Evolutionary conservation across 2,888 invertebrate species (phyloP).

Genomic region (Horisme vitalbata): DNA sequence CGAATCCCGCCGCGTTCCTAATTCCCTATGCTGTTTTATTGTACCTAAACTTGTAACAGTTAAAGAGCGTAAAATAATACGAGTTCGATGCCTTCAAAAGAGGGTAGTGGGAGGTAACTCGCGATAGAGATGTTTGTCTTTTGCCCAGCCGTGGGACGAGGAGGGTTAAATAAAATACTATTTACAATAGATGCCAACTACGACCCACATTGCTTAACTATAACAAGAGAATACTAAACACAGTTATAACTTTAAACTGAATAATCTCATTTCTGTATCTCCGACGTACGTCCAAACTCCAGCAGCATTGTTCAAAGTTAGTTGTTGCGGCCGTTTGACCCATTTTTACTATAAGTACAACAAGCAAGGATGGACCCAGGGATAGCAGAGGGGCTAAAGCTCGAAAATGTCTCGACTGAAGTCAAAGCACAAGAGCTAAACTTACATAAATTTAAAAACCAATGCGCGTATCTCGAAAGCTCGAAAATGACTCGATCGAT

Average conservation of each 20-base stretch:
- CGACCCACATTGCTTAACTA: conserved; percentile 12
- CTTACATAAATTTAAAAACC: too few relatives aligned
- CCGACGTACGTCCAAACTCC: conserved; percentile 31
- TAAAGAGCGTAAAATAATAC: too few relatives aligned
- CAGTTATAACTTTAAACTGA: conserved; percentile 26
- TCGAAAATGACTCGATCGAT: too few relatives aligned
- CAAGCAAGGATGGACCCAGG: conserved; percentile 7
- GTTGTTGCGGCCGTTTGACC: conserved; percentile 33
- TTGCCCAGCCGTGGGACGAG: too few relatives aligned
- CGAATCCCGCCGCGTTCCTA: too few relatives aligned
- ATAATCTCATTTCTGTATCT: conserved; percentile 29
- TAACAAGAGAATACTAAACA: conserved; percentile 19
- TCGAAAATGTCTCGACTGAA: background rate
- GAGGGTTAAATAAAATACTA: background rate
- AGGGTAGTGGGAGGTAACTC: too few relatives aligned
- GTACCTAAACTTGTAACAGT: too few relatives aligned
- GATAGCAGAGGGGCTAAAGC: background rate
- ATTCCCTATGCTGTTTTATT: too few relatives aligned
- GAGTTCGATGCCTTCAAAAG: too few relatives aligned
- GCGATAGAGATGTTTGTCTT: too few relatives aligned
- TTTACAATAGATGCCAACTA: background rate
- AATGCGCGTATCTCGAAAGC: too few relatives aligned
- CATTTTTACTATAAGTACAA: conserved; percentile 34
- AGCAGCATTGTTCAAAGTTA: conserved; percentile 30
- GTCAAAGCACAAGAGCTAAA: too few relatives aligned